phyloP scores from a whole-genome alignment of 2,113 vertebrate genomes.

The Sturnira hondurensis region DNA sequence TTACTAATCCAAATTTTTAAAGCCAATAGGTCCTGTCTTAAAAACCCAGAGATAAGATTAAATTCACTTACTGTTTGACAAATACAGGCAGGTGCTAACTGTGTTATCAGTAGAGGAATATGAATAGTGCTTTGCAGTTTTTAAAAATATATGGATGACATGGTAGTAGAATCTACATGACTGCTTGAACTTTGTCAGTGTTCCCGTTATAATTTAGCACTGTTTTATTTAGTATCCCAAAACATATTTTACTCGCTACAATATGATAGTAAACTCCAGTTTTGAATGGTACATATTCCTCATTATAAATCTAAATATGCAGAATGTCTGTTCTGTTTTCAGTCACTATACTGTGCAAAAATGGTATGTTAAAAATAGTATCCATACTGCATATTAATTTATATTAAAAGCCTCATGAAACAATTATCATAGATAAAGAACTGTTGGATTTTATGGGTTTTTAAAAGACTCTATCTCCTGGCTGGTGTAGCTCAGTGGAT shows the following conservation, averaged over 20 bases:
- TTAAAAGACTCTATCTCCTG: constrained; percentile 40
- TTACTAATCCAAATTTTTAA: constrained; percentile 16
- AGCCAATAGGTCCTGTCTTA: neutral
- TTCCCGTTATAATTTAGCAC: neutral
- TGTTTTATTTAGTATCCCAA: constrained; percentile 47
- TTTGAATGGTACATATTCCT: constrained; percentile 60
- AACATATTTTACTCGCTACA: neutral
- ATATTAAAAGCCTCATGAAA: constrained; percentile 48
- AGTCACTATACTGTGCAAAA: constrained; percentile 46
- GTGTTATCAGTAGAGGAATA: neutral
- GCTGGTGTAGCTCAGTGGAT: too few relatives aligned
- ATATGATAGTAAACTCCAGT: constrained; percentile 55
- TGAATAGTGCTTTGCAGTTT: neutral
- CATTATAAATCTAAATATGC: constrained; percentile 55
- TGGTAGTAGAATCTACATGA: neutral
- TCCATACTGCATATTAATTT: constrained; percentile 59
- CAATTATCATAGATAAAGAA: constrained; percentile 47
- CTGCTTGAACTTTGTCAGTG: neutral
- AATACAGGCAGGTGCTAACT: neutral
- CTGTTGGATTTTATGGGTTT: constrained; percentile 53
- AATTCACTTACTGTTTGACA: constrained; percentile 24
- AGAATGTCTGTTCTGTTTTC: constrained; percentile 55
- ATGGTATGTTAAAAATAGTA: constrained; percentile 54
- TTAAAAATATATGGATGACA: neutral
- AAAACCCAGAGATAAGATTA: neutral